Evolutionary conservation across 2,888 invertebrate species (phyloP).

Genomic region (Hemithea aestivaria): DNA sequence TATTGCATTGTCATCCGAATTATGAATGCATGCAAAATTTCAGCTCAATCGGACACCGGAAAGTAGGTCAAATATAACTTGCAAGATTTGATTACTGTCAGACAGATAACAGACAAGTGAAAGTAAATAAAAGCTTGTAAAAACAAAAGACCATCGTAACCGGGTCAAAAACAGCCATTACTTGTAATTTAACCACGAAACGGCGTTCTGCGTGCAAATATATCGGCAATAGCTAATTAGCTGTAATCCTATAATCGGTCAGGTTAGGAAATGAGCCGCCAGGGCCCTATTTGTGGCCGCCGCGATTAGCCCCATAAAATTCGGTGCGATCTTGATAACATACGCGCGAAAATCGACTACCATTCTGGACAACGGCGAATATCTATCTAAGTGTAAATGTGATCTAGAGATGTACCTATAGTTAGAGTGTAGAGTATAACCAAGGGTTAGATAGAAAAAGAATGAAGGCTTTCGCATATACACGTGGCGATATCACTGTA

Average conservation of each 20-base stretch:
- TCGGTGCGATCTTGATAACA: conserved; percentile 73
- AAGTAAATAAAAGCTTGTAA: too few relatives aligned
- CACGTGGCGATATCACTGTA: too few relatives aligned
- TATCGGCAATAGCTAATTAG: conserved; percentile 77
- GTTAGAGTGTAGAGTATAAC: neutral
- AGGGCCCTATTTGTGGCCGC: conserved; percentile 70
- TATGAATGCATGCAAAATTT: too few relatives aligned
- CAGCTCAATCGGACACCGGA: too few relatives aligned
- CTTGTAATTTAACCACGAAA: conserved; percentile 18
- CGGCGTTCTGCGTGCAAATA: conserved; percentile 41
- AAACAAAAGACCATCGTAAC: neutral
- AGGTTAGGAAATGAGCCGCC: conserved; percentile 73
- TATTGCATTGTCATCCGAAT: too few relatives aligned
- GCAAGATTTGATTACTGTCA: too few relatives aligned
- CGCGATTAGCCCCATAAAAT: conserved; percentile 75
- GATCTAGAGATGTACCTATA: too few relatives aligned
- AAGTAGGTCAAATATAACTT: too few relatives aligned
- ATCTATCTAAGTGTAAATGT: too few relatives aligned
- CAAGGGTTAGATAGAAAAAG: too few relatives aligned
- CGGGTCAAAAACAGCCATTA: conserved; percentile 10
- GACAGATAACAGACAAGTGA: too few relatives aligned
- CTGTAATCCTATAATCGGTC: conserved; percentile 74
- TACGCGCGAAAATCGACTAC: conserved; percentile 63
- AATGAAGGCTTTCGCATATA: too few relatives aligned
- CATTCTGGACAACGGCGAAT: conserved; percentile 3